Conservation (phyloP, 2,797 vertebrate genomes). For the Chloroceryle amazona region DNA sequence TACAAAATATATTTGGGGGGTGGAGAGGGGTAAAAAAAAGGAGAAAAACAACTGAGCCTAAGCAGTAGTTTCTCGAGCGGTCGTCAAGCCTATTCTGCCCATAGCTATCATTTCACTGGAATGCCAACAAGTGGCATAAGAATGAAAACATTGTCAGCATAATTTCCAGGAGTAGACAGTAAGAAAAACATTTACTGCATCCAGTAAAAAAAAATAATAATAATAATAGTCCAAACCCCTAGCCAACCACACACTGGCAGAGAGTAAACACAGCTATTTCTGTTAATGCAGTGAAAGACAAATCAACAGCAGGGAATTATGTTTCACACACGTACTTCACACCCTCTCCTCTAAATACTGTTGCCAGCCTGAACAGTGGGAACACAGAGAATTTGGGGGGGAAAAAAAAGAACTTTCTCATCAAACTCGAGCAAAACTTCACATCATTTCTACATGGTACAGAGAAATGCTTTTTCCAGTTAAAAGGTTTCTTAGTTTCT, state of each 20-base stretch:
- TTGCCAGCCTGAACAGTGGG: not conserved
- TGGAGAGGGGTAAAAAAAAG: rapidly evolving
- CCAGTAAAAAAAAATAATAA: not conserved
- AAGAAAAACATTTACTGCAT: constrained; percentile 21
- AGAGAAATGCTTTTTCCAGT: not conserved
- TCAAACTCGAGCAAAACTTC: not conserved
- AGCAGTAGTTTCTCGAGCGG: not conserved
- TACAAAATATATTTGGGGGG: rapidly evolving
- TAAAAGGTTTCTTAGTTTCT: not conserved
- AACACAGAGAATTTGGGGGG: not conserved
- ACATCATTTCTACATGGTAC: not conserved
- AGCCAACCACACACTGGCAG: not conserved
- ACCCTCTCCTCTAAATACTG: not conserved
- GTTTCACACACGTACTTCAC: not conserved
- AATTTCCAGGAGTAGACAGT: not conserved
- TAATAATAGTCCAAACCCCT: not conserved
- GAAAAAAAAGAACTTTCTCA: not conserved
- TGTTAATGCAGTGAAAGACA: not conserved
- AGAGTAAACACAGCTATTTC: not conserved
- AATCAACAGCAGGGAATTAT: not conserved
- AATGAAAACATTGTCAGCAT: constrained; percentile 27
- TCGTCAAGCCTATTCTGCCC: not conserved
- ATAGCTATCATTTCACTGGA: constrained; percentile 19
- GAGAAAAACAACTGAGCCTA: not conserved
- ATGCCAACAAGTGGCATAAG: constrained; percentile 49